phyloP scores from a whole-genome alignment of 2,888 invertebrate genomes.

The Sisyra terminalis region DNA sequence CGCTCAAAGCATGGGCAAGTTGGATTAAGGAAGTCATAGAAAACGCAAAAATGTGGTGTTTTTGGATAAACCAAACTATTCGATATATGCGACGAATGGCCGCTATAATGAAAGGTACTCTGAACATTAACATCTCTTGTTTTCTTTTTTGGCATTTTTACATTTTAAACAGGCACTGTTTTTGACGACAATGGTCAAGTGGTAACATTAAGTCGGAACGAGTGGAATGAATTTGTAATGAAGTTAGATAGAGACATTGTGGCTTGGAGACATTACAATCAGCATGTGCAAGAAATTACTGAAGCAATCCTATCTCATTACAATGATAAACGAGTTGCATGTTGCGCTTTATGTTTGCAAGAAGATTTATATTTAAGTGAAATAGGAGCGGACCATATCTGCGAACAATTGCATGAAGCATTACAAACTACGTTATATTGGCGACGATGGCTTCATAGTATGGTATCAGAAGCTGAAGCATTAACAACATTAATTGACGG shows the following conservation, averaged over 20 bases:
- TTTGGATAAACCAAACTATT: constrained; percentile 21
- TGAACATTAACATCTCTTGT: no score
- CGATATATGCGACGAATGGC: constrained; percentile 19
- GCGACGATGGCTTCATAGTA: constrained; percentile 4
- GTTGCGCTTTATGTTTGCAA: constrained; percentile 1
- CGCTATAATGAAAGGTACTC: constrained; percentile 14
- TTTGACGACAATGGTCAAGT: not conserved
- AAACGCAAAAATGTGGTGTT: constrained; percentile 24
- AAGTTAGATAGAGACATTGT: not conserved
- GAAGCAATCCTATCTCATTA: not conserved
- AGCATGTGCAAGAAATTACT: constrained; percentile 2
- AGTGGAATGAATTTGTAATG: constrained; percentile 1
- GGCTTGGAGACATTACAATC: constrained; percentile 1
- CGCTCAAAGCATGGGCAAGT: constrained; percentile 23
- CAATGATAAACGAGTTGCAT: not conserved
- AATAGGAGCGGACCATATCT: not conserved
- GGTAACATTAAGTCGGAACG: not conserved
- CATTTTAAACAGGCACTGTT: not conserved
- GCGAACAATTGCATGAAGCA: not conserved
- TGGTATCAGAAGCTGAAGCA: constrained; percentile 2
- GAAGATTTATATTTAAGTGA: not conserved
- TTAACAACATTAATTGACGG: constrained; percentile 2
- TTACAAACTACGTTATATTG: constrained; percentile 4
- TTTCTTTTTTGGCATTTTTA: not conserved
- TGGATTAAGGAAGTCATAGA: constrained; percentile 23